Conservation (phyloP, 2,888 invertebrate genomes). For the Brachylomia viminalis region DNA sequence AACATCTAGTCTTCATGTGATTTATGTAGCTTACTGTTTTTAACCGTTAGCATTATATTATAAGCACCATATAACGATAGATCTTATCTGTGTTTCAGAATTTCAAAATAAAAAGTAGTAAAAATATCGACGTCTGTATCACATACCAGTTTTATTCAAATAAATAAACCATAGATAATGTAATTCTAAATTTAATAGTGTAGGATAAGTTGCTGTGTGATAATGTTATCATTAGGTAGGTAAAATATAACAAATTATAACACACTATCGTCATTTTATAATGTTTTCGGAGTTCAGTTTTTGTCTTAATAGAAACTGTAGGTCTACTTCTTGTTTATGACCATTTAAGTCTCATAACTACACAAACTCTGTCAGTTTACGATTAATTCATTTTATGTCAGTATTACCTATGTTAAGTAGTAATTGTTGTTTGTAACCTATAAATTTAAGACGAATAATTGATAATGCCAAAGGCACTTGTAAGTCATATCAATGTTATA, state of each 20-base stretch:
- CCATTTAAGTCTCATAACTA: not conserved
- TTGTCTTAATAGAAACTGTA: not conserved
- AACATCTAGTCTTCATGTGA: slow-evolving; percentile 24
- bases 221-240: slow-evolving; percentile 71
- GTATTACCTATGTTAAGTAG: slow-evolving; percentile 23
- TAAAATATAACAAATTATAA: slow-evolving; percentile 46
- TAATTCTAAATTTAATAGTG: slow-evolving; percentile 48
- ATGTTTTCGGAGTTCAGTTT: not conserved
- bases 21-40: slow-evolving; percentile 27
- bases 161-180: slow-evolving; percentile 31
- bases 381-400: slow-evolving; percentile 4
- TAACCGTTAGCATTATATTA: slow-evolving; percentile 48
- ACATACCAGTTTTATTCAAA: slow-evolving; percentile 51
- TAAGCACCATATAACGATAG: slow-evolving; percentile 58
- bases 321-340: not conserved
- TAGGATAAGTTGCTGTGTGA: slow-evolving; percentile 71
- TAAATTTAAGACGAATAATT: slow-evolving; percentile 51
- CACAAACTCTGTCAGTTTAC: not conserved
- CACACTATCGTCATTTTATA: slow-evolving; percentile 9
- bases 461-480: slow-evolving; percentile 78
- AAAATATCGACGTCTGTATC: slow-evolving; percentile 58
- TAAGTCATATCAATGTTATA: slow-evolving; percentile 80
- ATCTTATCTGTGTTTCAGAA: slow-evolving; percentile 39
- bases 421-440: slow-evolving; percentile 49
- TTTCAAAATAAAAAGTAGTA: slow-evolving; percentile 55